Percentiles rank a stretch among this genome's conserved stretches.
Evolutionary conservation across 2,113 vertebrate genomes (phyloP).

Genomic region (Eulacestoma nigropectus): DNA sequence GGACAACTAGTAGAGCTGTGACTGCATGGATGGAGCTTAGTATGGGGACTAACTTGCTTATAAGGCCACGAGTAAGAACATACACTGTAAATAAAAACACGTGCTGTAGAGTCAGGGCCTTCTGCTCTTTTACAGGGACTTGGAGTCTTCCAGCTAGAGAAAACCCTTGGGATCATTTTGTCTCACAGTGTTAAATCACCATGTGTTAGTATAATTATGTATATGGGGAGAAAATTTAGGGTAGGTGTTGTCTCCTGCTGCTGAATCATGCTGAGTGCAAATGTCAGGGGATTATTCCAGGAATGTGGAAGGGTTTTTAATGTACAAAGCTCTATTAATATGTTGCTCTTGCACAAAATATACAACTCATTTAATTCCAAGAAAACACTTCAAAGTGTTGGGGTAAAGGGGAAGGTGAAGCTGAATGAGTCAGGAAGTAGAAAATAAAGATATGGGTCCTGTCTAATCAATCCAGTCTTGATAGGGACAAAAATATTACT

Average conservation of each 20-base stretch:
- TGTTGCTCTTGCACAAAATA: not conserved
- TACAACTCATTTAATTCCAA: not conserved
- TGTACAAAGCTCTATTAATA: not conserved
- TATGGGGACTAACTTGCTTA: not conserved
- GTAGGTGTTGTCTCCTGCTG: not conserved
- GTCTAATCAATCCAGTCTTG: not conserved
- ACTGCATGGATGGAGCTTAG: not conserved
- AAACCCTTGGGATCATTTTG: not conserved
- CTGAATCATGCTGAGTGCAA: not conserved
- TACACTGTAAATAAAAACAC: not conserved
- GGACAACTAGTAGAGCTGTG: not conserved
- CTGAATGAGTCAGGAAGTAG: not conserved
- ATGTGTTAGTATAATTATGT: not conserved
- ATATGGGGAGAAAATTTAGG: not conserved
- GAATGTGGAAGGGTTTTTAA: not conserved
- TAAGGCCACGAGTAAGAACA: not conserved
- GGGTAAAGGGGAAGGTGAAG: not conserved
- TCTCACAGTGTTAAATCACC: not conserved
- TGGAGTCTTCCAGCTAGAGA: not conserved
- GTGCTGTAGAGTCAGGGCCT: not conserved
- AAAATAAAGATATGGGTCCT: not conserved
- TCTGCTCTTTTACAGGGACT: not conserved
- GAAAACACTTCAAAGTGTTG: not conserved
- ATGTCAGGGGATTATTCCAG: not conserved
- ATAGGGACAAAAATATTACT: not conserved